Evolutionary conservation across 2,888 invertebrate genomes (phyloP), one percentile per base, ranked within the genome.

Genomic region (Horisme vitalbata): DNA sequence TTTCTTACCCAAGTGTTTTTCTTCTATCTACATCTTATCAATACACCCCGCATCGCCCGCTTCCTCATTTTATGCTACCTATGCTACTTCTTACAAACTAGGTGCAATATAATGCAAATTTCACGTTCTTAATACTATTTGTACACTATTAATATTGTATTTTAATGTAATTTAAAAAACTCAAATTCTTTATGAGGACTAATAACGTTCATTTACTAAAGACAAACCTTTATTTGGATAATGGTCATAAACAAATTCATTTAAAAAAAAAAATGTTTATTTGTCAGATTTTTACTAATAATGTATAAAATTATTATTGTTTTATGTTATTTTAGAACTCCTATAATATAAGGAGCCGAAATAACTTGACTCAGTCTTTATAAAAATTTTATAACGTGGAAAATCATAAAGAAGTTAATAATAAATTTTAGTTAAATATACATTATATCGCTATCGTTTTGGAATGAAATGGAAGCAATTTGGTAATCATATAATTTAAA

Each of bases 71-170:
- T 15, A 49, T 70, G 72, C 77, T 71, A 52, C 50, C 82, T 85
- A 86, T 78, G 62, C 82, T 80, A 83, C 78, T 66, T 71, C 82
- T 86, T 84, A 86, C 55, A 57, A 63, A 34, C 83, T 87, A 87
- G 75, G 87, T 88, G 87, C 87, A 83, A 77, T 84, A 83, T 77
- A 79, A 81, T 82, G 80, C 80, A 68, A 75, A 76, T 77, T 63
- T 70, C 66, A 70, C 67, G 60, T 74, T 63, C 44, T 75, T 75
- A 75, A 41, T 67, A 63, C 68, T 62, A 66, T 56, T 44, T 69
- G 65, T 64, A 65, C 72, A 75, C 65, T 74, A 61, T 26, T 11
- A 10, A 26, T 26, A 6, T 26, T n/a, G n/a, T n/a, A n/a, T n/a
- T n/a, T n/a, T n/a, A n/a, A n/a, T n/a, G n/a, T n/a, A n/a, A n/a